Percentiles rank a stretch among this genome's conserved stretches.
Conservation (phyloP, 2,113 vertebrate genomes). For the Istiophorus platypterus region DNA sequence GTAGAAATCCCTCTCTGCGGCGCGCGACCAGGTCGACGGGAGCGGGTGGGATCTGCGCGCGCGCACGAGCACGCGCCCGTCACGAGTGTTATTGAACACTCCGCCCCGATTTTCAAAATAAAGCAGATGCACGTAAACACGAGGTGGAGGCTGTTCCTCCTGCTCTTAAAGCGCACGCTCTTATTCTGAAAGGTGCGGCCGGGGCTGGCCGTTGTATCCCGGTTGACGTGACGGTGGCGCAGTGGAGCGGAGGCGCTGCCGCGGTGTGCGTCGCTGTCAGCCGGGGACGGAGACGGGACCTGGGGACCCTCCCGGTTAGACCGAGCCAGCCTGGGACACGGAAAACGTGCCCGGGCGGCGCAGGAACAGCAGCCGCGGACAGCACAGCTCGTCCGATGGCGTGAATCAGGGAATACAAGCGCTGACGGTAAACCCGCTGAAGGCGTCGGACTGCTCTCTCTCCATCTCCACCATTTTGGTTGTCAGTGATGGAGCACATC, state of each 20-base stretch:
- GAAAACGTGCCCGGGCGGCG: not conserved
- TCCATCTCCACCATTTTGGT: conserved; percentile 76
- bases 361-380: not conserved
- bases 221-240: rapidly evolving
- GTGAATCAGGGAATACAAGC: conserved; percentile 21
- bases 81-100: not conserved
- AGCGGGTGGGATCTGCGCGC: no score
- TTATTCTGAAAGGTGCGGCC: conserved; percentile 47
- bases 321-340: not conserved
- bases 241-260: not conserved
- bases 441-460: conserved; percentile 18
- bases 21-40: no score
- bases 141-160: not conserved
- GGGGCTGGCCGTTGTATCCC: not conserved
- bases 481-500: conserved; percentile 86
- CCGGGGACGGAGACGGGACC: not conserved
- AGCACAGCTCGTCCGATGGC: not conserved
- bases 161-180: not conserved
- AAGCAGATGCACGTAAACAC: not conserved
- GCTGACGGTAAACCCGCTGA: not conserved
- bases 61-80: no score
- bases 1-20: no score
- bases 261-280: not conserved
- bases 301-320: no score
- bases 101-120: not conserved